phyloP scores from a whole-genome alignment of 2,113 vertebrate genomes.

The Speoplatyrhinus poulsoni region DNA sequence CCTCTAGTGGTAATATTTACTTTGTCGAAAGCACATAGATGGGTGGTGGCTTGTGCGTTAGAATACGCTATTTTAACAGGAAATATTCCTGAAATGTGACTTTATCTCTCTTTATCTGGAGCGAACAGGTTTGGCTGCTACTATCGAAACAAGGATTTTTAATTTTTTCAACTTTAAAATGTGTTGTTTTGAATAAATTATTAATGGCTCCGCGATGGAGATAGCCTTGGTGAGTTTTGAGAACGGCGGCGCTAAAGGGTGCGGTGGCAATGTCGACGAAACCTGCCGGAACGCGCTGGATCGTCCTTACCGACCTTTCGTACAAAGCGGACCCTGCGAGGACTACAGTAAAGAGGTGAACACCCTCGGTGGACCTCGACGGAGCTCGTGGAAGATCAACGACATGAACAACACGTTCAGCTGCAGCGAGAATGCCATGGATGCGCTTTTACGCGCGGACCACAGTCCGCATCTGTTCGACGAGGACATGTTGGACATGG shows the following conservation, averaged over 20 bases:
- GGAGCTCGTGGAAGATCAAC: conserved; percentile 72
- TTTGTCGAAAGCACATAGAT: conserved; percentile 29
- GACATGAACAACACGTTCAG: conserved; percentile 79
- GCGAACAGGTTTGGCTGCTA: no score
- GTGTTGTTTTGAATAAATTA: conserved; percentile 32
- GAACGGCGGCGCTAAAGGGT: conserved; percentile 81
- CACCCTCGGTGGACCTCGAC: conserved; percentile 58
- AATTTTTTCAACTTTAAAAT: no score
- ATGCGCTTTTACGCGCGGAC: conserved; percentile 79
- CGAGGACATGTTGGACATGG: conserved; percentile 76
- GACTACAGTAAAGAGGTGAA: conserved; percentile 67
- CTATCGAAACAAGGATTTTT: no score
- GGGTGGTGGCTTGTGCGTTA: no score
- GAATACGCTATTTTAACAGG: no score
- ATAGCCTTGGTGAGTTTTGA: conserved; percentile 88
- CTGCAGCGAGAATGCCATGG: conserved; percentile 77
- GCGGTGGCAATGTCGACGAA: conserved; percentile 68
- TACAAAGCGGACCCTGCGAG: conserved; percentile 63
- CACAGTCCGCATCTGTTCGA: conserved; percentile 80
- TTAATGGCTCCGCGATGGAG: conserved; percentile 85
- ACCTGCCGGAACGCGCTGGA: conserved; percentile 71
- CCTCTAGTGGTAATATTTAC: conserved; percentile 42
- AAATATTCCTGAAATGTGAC: no score
- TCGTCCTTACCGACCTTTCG: conserved; percentile 65
- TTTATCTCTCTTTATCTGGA: no score